Base-by-base conservation (phyloP, 92 coral and sea anemone genomes). In the Siderastrea radians region DNA sequence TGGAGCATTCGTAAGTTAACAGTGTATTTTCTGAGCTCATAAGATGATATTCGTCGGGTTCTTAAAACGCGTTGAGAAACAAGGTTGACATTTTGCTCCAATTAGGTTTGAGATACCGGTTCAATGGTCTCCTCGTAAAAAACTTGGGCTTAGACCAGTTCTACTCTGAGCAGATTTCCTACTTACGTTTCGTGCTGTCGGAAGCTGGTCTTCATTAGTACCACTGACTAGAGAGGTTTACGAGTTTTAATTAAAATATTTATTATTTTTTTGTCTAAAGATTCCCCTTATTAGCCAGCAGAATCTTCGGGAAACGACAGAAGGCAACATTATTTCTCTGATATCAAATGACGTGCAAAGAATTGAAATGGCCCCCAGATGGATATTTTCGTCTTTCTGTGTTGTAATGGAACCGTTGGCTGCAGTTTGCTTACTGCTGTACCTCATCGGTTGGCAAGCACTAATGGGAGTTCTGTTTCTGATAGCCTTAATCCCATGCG, bases 321-420 rank as follows among this genome's bases (percentile, higher is more conserved):
- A 50, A 48, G 87, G 87, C n/a, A 71, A 61, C 10, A 74, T 83
- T 11, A 72, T 61, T 6, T 75, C 74, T 79, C 60, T 83, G 59
- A 71, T 83, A 71, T 83, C 86, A 43, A 82, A 68, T 48, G 86
- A 82, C 45, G 78, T 71, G 46, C 69, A 82, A 57, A 70, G 86
- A 82, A 71, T 82, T 3, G 86, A 82, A 70, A 11, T 54, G 78
- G 86, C 78, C 0, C 78, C 86, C 67, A 82, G 78, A 49, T 54
- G 86, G 78, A 82, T 82, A 6, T 71, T 71, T 17, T 46, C 55
- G 6, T 71, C 86, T 6, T 16, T 54, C 11, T 53, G 45, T 2
- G 19, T 68, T 13, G 66, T 68, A 3, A 15, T 81, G 64, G 86
- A 81, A 54, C 13, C 69, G 10, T 14, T 49, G 1, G 64, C 86